phyloP scores from a whole-genome alignment of 2,113 vertebrate species.

The Corydoras sp. region DNA sequence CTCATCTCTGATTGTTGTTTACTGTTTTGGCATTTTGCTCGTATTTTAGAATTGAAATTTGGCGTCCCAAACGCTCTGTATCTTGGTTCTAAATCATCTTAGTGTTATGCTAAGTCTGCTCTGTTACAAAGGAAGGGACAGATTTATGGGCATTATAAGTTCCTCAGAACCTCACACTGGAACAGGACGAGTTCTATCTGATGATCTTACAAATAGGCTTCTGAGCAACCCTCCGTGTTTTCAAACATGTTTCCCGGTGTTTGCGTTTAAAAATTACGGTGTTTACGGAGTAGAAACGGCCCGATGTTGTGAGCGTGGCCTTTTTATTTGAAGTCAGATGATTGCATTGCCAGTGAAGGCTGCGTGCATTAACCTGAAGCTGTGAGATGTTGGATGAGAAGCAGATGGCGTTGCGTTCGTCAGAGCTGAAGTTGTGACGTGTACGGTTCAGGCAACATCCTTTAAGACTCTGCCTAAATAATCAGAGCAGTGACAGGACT shows the following conservation, averaged over 20 bases:
- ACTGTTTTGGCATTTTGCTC: too few relatives aligned
- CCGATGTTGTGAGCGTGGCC: too few relatives aligned
- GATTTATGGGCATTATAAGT: background rate
- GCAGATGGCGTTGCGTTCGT: slow-evolving; percentile 44
- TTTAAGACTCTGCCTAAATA: slow-evolving; percentile 6
- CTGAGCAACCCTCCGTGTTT: too few relatives aligned
- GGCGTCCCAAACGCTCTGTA: too few relatives aligned
- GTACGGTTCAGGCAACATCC: slow-evolving; percentile 25
- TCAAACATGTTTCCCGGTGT: background rate
- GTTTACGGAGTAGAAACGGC: background rate
- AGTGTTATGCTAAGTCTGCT: background rate
- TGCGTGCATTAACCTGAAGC: slow-evolving; percentile 40
- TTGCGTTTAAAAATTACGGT: background rate
- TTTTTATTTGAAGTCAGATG: background rate
- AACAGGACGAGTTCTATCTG: too few relatives aligned
- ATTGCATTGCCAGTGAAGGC: slow-evolving; percentile 15
- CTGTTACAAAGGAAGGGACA: background rate
- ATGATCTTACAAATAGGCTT: too few relatives aligned
- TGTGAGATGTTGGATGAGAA: slow-evolving; percentile 39
- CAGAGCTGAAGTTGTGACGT: slow-evolving; percentile 43
- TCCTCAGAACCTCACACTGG: too few relatives aligned
- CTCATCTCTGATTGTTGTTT: too few relatives aligned
- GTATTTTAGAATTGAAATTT: too few relatives aligned
- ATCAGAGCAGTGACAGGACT: slow-evolving; percentile 9
- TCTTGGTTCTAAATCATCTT: background rate